Evolutionary conservation across 64 coral and sea anemone species (phyloP).

Genomic region (Montipora efflorescens): DNA sequence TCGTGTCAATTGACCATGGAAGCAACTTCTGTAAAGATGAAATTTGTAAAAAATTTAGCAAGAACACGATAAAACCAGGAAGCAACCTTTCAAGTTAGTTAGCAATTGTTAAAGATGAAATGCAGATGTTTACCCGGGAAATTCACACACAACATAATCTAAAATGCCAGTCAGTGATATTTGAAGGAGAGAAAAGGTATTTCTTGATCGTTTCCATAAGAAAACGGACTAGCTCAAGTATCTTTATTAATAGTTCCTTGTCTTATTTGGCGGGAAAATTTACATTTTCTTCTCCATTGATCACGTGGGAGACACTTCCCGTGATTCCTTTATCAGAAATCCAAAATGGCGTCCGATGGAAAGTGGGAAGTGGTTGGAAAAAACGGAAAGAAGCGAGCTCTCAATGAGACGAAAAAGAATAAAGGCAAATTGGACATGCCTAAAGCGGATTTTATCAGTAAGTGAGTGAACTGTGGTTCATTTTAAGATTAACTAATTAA

Average conservation of each 20-base stretch:
- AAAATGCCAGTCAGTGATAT: too few species aligned
- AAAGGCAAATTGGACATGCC: conserved; percentile 35
- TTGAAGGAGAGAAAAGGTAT: too few species aligned
- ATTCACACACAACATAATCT: too few species aligned
- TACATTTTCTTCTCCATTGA: neutral
- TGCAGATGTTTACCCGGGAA: too few species aligned
- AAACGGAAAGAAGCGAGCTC: conserved; percentile 43
- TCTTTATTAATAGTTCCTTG: neutral
- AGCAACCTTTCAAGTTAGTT: too few species aligned
- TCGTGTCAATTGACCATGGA: too few species aligned
- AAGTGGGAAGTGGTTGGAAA: conserved; percentile 81
- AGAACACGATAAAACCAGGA: too few species aligned
- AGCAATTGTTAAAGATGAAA: too few species aligned
- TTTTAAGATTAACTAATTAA: neutral
- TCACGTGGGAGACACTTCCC: conserved; percentile 31
- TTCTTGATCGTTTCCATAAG: too few species aligned
- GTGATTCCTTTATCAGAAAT: conserved; percentile 13
- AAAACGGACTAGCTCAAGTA: too few species aligned
- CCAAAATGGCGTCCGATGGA: conserved; percentile 72
- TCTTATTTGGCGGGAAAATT: conserved; percentile 54
- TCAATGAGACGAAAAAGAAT: conserved; percentile 67
- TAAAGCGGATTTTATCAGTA: conserved; percentile 58
- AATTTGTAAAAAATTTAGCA: too few species aligned
- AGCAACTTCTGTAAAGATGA: too few species aligned
- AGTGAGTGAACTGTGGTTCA: neutral